Evolutionary conservation across 1,140 invertebrate species (phyloP), one percentile per base, ranked within the genome.

Genomic region (Ylistrum balloti): DNA sequence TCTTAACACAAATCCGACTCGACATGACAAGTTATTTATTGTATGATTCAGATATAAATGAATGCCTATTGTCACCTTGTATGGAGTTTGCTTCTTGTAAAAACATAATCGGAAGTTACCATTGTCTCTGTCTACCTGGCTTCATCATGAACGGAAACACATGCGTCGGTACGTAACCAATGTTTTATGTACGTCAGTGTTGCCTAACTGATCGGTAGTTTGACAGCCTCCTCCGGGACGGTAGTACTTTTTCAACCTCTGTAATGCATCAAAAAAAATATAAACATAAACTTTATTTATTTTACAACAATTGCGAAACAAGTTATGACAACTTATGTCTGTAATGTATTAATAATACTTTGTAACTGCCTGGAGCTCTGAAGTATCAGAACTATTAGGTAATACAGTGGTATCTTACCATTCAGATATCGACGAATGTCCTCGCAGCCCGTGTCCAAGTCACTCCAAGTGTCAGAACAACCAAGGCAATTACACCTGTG

Each of bases 351-450:
- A n/a, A n/a, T n/a, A n/a, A n/a, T n/a, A n/a, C n/a, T n/a, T n/a
- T n/a, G n/a, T n/a, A n/a, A n/a, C n/a, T n/a, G n/a, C n/a, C n/a
- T n/a, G n/a, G n/a, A n/a, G n/a, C n/a, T n/a, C n/a, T n/a, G n/a
- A n/a, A n/a, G n/a, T n/a, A n/a, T n/a, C n/a, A 38, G 35, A 38
- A 38, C 35, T 38, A 38, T 5, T 38, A 38, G 13, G 13, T 5
- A 5, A 38, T 13, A 38, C 5, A 7, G 13, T 38, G 5, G 13
- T 38, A 7, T 38, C 5, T 38, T 13, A 38, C 13, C 35, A 86
- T 90, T 89, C 86, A 92, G 92, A 92, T 85, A 35, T 92, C 33
- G 87, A 94, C 88, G 93, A 93, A 86, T 94, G 93, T 88, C 48
- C 48, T 7, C 17, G 34, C 22, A n/a, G 33, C 17, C 17, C 35